These are phyloP conservation scores for Scomberomorus guttatus DNA, from an alignment of 2,797 vertebrate species.

Conservation along the genomic window DNA sequence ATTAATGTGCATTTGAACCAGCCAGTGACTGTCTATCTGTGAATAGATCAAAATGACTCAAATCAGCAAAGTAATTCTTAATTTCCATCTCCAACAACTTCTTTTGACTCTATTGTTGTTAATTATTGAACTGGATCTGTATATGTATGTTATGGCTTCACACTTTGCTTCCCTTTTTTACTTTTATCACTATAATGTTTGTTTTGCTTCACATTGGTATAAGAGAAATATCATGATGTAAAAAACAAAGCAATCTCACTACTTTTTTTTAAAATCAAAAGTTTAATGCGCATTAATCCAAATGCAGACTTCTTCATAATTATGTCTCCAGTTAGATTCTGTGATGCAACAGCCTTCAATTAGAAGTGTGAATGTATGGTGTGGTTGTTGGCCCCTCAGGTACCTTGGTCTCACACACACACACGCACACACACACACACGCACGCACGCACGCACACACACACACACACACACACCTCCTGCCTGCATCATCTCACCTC, in stretches of 20 bases:
- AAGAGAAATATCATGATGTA: neutral
- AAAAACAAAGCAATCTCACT: neutral
- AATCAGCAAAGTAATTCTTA: no score
- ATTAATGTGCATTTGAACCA: no score
- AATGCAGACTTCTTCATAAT: neutral
- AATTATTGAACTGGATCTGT: no score
- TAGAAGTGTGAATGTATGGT: conserved; percentile 60
- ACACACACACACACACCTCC: neutral
- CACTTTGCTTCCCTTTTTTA: no score
- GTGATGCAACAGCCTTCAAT: conserved; percentile 50
- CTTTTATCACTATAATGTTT: neutral
- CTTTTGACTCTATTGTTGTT: no score
- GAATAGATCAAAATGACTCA: no score
- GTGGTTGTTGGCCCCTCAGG: conserved; percentile 26
- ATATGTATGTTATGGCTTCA: no score
- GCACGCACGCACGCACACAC: neutral
- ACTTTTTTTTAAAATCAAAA: neutral
- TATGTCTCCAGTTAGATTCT: neutral
- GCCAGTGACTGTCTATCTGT: no score
- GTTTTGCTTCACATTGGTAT: neutral
- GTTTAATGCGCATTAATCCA: neutral
- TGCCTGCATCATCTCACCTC: conserved; percentile 36
- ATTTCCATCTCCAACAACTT: no score
- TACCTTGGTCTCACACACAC: neutral
- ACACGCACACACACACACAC: conserved; percentile 15